Conservation (phyloP, 1,140 invertebrate genomes). For the Steinernema khuongi region DNA sequence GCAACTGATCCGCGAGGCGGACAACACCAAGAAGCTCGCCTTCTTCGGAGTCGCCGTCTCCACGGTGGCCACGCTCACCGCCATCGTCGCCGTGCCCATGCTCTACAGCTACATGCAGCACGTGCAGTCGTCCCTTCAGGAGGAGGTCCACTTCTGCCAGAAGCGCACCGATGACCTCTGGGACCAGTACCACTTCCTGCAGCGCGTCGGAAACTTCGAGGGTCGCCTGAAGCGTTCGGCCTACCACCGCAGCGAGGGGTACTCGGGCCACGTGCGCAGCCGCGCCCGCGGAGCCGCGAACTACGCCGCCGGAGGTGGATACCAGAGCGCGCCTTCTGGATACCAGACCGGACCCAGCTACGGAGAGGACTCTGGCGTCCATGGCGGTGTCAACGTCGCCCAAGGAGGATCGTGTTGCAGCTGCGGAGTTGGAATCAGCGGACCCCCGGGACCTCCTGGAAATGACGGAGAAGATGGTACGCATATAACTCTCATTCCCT, state of each 20-base stretch:
- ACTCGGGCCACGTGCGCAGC: constrained; percentile 1
- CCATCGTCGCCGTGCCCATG: constrained; percentile 50
- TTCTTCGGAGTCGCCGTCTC: constrained; percentile 50
- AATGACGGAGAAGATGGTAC: constrained; percentile 22
- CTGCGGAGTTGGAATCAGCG: constrained; percentile 23
- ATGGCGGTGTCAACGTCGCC: constrained; percentile 22
- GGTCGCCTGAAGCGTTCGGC: constrained; percentile 25
- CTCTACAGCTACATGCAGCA: constrained; percentile 45
- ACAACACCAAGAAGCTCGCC: constrained; percentile 37
- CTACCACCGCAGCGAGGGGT: constrained; percentile 17
- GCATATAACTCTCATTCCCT: no score
- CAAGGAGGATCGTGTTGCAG: constrained; percentile 20
- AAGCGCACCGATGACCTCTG: not conserved
- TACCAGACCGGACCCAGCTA: not conserved
- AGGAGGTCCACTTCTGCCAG: not conserved
- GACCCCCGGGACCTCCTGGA: constrained; percentile 24
- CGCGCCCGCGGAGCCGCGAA: not conserved
- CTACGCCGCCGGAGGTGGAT: not conserved
- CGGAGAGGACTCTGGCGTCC: not conserved
- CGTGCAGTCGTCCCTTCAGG: not conserved
- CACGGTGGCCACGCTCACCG: constrained; percentile 48
- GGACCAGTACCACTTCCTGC: not conserved
- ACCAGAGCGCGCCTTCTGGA: not conserved
- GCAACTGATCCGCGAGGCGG: no score
- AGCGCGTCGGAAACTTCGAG: constrained; percentile 28